Evolutionary conservation across 2,888 invertebrate genomes (phyloP).

Genomic region (Oasisia sp.): DNA sequence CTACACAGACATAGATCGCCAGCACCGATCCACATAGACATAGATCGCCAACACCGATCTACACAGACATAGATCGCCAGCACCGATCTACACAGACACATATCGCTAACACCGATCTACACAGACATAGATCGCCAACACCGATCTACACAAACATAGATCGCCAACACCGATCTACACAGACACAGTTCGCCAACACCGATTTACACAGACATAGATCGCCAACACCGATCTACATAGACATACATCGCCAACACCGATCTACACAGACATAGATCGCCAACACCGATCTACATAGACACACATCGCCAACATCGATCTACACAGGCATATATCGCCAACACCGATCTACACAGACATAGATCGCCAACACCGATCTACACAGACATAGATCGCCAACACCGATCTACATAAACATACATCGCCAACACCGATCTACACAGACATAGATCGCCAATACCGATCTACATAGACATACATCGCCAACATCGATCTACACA

Average conservation of each 20-base stretch:
- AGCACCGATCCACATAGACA: not conserved
- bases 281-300: not conserved
- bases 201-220: not conserved
- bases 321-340: not conserved
- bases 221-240: too few relatives aligned
- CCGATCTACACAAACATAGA: not conserved
- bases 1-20: not conserved
- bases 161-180: too few relatives aligned
- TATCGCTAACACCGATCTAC: too few relatives aligned
- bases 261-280: not conserved
- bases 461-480: not conserved
- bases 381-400: not conserved
- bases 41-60: not conserved
- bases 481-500: too few relatives aligned
- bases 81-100: not conserved
- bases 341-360: not conserved
- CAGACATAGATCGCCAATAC: not conserved
- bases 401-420: not conserved
- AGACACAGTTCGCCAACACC: not conserved
- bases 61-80: not conserved
- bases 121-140: not conserved
- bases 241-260: not conserved
- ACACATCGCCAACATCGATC: not conserved
- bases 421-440: too few relatives aligned
- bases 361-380: too few relatives aligned